Conservation (phyloP, 1,140 invertebrate genomes). For the Eupeodes corollae region DNA sequence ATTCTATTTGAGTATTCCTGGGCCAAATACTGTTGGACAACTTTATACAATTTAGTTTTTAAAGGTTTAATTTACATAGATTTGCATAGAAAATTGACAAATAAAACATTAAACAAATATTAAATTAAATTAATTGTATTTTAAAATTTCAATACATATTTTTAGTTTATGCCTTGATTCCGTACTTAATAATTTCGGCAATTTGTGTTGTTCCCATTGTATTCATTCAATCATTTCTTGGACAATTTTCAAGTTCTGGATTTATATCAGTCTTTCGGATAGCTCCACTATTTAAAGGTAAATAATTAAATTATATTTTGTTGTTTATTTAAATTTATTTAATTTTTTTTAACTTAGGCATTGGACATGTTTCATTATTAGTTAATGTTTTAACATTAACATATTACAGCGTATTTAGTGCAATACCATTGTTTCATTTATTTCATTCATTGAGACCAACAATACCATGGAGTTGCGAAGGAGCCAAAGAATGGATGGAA, state of each 20-base stretch:
- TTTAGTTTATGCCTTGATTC: conserved; percentile 1
- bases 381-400: neutral
- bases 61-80: too few relatives aligned
- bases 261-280: conserved; percentile 1
- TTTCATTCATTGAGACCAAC: neutral
- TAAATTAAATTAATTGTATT: too few relatives aligned
- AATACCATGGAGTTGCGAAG: neutral
- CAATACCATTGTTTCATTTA: neutral
- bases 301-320: too few relatives aligned
- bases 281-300: conserved; percentile 1
- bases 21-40: too few relatives aligned
- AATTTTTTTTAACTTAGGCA: neutral
- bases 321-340: too few relatives aligned
- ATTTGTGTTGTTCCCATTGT: neutral
- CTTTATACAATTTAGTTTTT: too few relatives aligned
- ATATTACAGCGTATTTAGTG: neutral
- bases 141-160: neutral
- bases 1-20: too few relatives aligned
- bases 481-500: neutral
- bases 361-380: neutral
- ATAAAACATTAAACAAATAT: too few relatives aligned
- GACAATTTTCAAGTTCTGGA: neutral
- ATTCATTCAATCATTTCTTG: neutral
- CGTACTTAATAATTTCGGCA: neutral
- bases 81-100: too few relatives aligned